Evolutionary conservation across 2,888 invertebrate genomes (phyloP), one percentile per base, ranked within the genome.

Genomic region (Tachina fera): DNA sequence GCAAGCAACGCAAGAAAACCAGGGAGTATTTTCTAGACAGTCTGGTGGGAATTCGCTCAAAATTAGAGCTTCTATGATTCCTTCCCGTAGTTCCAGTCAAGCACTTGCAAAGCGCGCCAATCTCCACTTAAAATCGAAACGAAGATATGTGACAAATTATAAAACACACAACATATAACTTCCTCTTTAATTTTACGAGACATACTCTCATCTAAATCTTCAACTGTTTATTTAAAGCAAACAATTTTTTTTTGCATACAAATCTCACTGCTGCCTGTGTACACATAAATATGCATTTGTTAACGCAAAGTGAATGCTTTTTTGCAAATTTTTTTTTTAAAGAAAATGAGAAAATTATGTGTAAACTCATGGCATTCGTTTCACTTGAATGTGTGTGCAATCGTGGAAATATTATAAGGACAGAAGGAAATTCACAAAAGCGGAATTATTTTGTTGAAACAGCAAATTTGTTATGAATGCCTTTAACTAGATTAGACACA

Each of bases 281-380:
- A 13, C 9, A 49, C 49, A 67, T 31, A 49, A 63, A 63, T n/a
- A n/a, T 68, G 41, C 19, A 22, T 56, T 41, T 56, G 68, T 53
- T 39, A 16, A 16, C 11, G 41, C 41, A 45, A 56, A 63, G 41
- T 72, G 68, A 67, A 77, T 67, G 70, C 53, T 63, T 71, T 31
- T 70, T 58, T 22, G 41, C 71, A 77, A 67, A 19, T 60, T 49
- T 11, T 56, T 56, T 60, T 49, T 11, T 56, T 49, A 67, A 72
- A 39, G 53, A 83, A 74, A 72, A 68, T 78, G 22, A 22, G 8
- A 74, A 83, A 78, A 74, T 74, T 60, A 70, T 70, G 31, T 70
- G 60, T 31, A 70, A 61, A 70, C 43, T 78, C 51, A 77, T 47
- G 49, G 60, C 56, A 53, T 61, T 22, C 63, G 63, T 65, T 63